Evolutionary conservation across 2,888 invertebrate species (phyloP), one percentile per base, ranked within the genome.

Genomic region (Synanthedon vespiformis): DNA sequence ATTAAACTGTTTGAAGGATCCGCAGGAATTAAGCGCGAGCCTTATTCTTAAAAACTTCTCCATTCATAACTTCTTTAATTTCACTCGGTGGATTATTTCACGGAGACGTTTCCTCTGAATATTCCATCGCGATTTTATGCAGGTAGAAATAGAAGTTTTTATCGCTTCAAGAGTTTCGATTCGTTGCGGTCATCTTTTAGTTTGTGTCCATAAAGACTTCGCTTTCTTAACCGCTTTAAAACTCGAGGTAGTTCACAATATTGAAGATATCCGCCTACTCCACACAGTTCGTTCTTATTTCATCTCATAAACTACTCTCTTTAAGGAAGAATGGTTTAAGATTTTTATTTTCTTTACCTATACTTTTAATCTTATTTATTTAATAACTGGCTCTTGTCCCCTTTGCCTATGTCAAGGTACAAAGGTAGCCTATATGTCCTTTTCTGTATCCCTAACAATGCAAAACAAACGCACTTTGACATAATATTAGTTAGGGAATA

Each of bases 51-150:
- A 61, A 62, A 70, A 70, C 62, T 70, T 70, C 62, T 63, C 67
- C 69, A 67, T 77, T 71, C 68, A 69, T 71, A 76, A 75, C 74
- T 75, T 77, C 68, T 73, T 76, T 74, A 77, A 77, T 78, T 76
- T 74, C 64, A 64, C 69, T 67, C 58, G 61, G 59, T 65, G 68
- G 67, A 68, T 71, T 69, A 69, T 62, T 16, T 16, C 22, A 6
- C 48, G 44, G 44, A n/a, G 48, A 48, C 48, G 48, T 48, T 48
- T 44, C 16, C 12, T 12, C 18, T 48, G 64, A 62, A 64, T 61
- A 72, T 72, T 71, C 73, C 65, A 66, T 65, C 69, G 70, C 34
- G 63, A 68, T 68, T 71, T 73, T 72, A 67, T 70, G 66, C 72
- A 70, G 70, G 70, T 71, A 68, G 56, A 64, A 71, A 67, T 70